A percentile compares a stretch with the other conserved stretches of the same genome.
phyloP scores from a whole-genome alignment of 2,888 invertebrate genomes.

The Drosophila cognata region DNA sequence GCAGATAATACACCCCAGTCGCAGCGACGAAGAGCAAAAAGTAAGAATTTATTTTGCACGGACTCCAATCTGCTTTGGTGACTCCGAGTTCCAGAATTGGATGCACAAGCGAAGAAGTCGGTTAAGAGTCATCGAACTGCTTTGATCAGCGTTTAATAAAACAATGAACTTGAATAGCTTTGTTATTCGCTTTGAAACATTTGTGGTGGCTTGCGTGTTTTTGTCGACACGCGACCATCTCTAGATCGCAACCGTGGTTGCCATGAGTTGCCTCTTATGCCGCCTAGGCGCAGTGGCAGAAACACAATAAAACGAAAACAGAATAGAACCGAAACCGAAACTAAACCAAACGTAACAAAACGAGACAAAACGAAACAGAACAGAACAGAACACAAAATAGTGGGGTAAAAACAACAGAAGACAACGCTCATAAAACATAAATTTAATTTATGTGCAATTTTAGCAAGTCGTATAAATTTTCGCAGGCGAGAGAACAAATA shows the following conservation, averaged over 20 bases:
- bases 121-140: background rate
- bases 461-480: conserved; percentile 80
- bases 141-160: background rate
- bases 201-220: background rate
- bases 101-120: background rate
- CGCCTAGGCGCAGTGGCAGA: conserved; percentile 16
- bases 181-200: background rate
- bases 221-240: conserved; percentile 22
- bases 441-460: conserved; percentile 81
- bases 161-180: background rate
- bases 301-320: background rate
- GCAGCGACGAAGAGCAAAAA: background rate
- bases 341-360: conserved; percentile 47
- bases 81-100: background rate
- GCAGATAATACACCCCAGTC: background rate
- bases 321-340: conserved; percentile 20
- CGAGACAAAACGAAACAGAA: conserved; percentile 21
- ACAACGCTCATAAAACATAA: conserved; percentile 81
- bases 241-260: background rate
- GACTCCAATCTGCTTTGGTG: background rate
- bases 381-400: conserved; percentile 31
- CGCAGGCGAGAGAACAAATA: conserved; percentile 56
- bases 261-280: background rate
- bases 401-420: conserved; percentile 55
- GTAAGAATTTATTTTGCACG: background rate